Base-by-base conservation (phyloP, 2,888 invertebrate species). In the Erynnis tages region DNA sequence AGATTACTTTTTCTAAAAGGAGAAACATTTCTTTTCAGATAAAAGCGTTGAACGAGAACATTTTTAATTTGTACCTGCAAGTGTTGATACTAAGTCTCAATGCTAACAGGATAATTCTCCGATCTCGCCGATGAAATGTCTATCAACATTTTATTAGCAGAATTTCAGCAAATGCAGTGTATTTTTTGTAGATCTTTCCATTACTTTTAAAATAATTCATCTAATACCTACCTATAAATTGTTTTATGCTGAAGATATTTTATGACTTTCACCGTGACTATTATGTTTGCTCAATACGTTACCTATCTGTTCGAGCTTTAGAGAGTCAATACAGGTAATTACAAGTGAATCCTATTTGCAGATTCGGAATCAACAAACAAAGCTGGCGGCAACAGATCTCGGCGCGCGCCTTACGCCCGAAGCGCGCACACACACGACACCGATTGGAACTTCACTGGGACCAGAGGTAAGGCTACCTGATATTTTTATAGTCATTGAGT, bases 371-470 rank as follows among this genome's bases (percentile, higher is more conserved):
- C 63, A 37, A 67, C 71, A 35, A 52, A 61, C 54, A 73, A 73
- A 34, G 59, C 66, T 10, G 63, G 65, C 11, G 82, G 74, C 19
- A 88, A 88, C 70, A 80, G 88, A 55, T 88, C 89, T 27, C 62
- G 89, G 59, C 82, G 89, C 1, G 63, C 89, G 7, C 89, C 89
- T 1, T 82, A 71, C 62, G 85, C 86, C 0, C 72, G 80, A 2
- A 82, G 82, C 57, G 73, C 79, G 1, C 85, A 83, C 63, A 71
- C 76, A 52, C 87, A 87, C 45, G 87, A 89, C 45, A 66, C 76
- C 0, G 88, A 89, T 66, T 89, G 89, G 89, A 88, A 88, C 63
- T 88, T 88, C 57, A 88, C 87, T 2, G 88, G 88, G 1, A 85
- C 80, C 23, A 80, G 88, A 79, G 88, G 88, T 88, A 73, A 47